Percentiles rank a stretch among this genome's conserved stretches.
Conservation (phyloP, 2,888 invertebrate species). For the Synanthedon vespiformis region DNA sequence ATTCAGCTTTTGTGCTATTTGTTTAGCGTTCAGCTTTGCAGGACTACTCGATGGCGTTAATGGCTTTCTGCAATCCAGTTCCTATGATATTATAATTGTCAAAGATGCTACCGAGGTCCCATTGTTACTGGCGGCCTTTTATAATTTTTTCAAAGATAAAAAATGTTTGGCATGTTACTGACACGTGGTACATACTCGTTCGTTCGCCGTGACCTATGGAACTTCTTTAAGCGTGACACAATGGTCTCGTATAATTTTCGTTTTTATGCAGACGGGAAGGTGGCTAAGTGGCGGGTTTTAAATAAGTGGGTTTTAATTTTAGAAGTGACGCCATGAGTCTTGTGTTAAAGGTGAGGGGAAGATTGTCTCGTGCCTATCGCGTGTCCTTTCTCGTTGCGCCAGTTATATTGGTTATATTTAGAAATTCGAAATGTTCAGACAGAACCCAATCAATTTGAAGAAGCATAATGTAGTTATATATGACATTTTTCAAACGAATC, state of each 20-base stretch:
- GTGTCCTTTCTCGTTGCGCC: conserved; percentile 42
- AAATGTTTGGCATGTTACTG: conserved; percentile 69
- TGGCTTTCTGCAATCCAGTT: conserved; percentile 24
- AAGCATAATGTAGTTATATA: too few relatives aligned
- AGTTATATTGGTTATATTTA: conserved; percentile 31
- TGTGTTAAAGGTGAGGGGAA: conserved; percentile 57
- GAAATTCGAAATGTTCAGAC: conserved; percentile 10
- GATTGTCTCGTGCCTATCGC: conserved; percentile 56
- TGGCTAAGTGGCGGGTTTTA: conserved; percentile 66
- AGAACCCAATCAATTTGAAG: neutral
- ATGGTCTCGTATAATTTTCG: conserved; percentile 65
- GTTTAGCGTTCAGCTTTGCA: conserved; percentile 37
- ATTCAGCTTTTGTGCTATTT: conserved; percentile 27
- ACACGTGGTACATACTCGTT: conserved; percentile 61
- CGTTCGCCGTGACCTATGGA: conserved; percentile 66
- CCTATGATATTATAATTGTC: conserved; percentile 66
- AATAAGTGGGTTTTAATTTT: conserved; percentile 69
- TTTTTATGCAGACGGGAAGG: conserved; percentile 64
- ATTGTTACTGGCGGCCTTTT: conserved; percentile 64
- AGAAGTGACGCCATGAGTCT: conserved; percentile 52
- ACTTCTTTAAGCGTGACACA: conserved; percentile 66
- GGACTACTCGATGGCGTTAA: conserved; percentile 24
- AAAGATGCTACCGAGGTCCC: conserved; percentile 68
- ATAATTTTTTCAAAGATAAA: conserved; percentile 68
- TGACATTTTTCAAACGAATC: too few relatives aligned